Conservation (phyloP, 2,113 vertebrate genomes). For the Charadrius vociferus region DNA sequence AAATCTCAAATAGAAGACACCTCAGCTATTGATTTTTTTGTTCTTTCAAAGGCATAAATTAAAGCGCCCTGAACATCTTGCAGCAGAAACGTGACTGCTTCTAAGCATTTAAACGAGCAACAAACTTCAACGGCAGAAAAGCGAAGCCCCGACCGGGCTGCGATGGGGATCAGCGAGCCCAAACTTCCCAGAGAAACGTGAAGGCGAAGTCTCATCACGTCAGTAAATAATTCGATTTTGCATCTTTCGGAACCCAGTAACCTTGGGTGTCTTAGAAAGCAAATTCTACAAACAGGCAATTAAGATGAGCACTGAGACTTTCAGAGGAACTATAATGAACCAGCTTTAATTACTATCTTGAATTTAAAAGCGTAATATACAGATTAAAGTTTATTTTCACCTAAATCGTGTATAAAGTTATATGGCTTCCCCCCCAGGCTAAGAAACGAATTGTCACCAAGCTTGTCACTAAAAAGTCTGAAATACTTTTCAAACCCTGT, state of each 20-base stretch:
- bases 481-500: slow-evolving; percentile 75
- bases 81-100: background rate
- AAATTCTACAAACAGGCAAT: slow-evolving; percentile 79
- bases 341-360: slow-evolving; percentile 83
- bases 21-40: background rate
- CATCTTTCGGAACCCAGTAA: slow-evolving; percentile 74
- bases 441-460: slow-evolving; percentile 72
- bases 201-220: slow-evolving; percentile 57
- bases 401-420: slow-evolving; percentile 80
- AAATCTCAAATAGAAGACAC: background rate
- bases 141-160: background rate
- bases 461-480: slow-evolving; percentile 76
- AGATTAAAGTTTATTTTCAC: slow-evolving; percentile 82
- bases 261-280: slow-evolving; percentile 79
- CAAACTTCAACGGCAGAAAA: background rate
- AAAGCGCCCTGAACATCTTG: background rate
- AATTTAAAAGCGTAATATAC: slow-evolving; percentile 82
- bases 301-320: slow-evolving; percentile 77
- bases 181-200: slow-evolving; percentile 66
- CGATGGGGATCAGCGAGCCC: background rate
- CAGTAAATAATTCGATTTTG: slow-evolving; percentile 77
- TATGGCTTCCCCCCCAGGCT: slow-evolving; percentile 69
- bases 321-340: slow-evolving; percentile 79
- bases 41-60: background rate
- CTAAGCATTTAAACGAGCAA: background rate